Evolutionary conservation across 2,113 vertebrate species (phyloP), one percentile per base, ranked within the genome.

Genomic region (Oceanites oceanicus): DNA sequence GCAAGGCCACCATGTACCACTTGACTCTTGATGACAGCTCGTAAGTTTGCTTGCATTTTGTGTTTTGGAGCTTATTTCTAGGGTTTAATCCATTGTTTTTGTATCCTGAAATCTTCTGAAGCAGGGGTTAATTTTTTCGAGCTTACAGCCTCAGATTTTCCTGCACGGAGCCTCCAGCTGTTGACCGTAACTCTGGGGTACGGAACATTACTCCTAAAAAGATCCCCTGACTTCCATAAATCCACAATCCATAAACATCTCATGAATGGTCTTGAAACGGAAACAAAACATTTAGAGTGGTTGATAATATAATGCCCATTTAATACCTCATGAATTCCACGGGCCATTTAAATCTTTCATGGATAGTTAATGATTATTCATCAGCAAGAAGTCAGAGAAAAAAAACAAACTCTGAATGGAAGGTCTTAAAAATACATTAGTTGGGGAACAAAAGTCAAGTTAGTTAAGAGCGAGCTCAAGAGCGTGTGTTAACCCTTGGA

Each of bases 141-240:
- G 86, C 77, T 92, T 44, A 29, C 34, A 92, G 81, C 40, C 72
- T 94, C 68, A 61, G 68, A 4, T 81, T 89, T 89, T 50, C n/a
- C 68, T 74, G 63, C 67, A 15, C 0, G 6, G 76, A 94, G 75
- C 49, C 87, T 96, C 84, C 94, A 97, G 96, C 94, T 97, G 96
- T 8, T 79, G 78, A n/a, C 90, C 40, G 8, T 94, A 86, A 90
- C 79, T 88, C 80, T 19, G 59, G 76, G 77, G 86, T 63, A 92
- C 0, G 80, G 95, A 97, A 97, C 97, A 95, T 97, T 97, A 84
- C 87, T 92, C 76, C 87, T 68, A 8, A 56, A 95, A 95, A 89
- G 71, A 88, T 96, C 96, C 95, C 96, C 58, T n/a, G 94, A 18
- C 94, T 96, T 95, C 92, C 83, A 94, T 95, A 94, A 97, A 97